Evolutionary conservation across 2,888 invertebrate genomes (phyloP).

Genomic region (Deilephila porcellus): DNA sequence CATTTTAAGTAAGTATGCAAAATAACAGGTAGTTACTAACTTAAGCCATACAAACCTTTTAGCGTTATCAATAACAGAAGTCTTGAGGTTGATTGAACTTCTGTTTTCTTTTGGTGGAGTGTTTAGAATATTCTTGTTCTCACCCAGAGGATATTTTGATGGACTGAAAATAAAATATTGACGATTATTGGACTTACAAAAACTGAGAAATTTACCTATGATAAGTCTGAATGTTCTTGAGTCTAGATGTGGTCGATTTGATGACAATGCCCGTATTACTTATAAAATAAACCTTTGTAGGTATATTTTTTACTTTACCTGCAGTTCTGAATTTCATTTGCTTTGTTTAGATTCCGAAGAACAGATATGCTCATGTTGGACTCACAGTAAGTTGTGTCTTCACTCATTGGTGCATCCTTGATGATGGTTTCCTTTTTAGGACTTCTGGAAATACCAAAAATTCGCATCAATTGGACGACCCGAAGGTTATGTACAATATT

Average conservation of each 20-base stretch:
- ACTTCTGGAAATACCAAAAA: conserved; percentile 32
- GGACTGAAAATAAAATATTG: conserved; percentile 56
- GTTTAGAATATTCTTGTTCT: conserved; percentile 68
- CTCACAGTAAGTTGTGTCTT: conserved; percentile 53
- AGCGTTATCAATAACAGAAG: conserved; percentile 42
- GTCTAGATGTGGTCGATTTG: too few relatives aligned
- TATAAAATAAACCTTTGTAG: too few relatives aligned
- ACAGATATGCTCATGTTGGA: conserved; percentile 62
- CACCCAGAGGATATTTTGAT: conserved; percentile 61
- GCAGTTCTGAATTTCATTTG: background rate
- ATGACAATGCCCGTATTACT: too few relatives aligned
- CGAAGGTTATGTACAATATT: too few relatives aligned
- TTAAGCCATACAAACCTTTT: conserved; percentile 54
- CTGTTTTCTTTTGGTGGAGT: conserved; percentile 48
- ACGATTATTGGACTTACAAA: too few relatives aligned
- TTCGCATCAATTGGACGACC: background rate
- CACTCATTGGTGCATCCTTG: conserved; percentile 40
- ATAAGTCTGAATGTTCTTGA: too few relatives aligned
- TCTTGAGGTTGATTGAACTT: conserved; percentile 46
- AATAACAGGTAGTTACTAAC: too few relatives aligned
- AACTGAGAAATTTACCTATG: too few relatives aligned
- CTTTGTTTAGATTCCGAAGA: conserved; percentile 44
- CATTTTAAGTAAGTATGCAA: too few relatives aligned
- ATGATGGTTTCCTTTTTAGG: conserved; percentile 38
- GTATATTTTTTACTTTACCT: background rate